Conservation (phyloP, 2,888 invertebrate species). For the Mimumesa dahlbomi region DNA sequence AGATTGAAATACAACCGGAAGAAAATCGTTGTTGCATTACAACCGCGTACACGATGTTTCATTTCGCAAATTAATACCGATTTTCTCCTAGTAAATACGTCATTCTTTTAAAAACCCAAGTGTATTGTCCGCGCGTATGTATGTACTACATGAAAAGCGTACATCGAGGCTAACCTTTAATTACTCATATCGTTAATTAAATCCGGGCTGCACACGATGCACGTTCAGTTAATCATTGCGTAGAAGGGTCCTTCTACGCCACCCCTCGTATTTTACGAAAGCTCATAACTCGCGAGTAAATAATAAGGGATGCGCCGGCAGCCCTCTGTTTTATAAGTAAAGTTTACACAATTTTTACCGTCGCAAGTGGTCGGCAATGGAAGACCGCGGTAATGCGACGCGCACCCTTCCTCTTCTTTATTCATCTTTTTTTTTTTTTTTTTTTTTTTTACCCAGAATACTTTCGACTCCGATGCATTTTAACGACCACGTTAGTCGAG, state of each 20-base stretch:
- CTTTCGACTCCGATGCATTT: conserved; percentile 69
- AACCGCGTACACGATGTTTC: conserved; percentile 17
- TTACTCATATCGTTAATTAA: conserved; percentile 62
- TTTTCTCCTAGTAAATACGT: conserved; percentile 10
- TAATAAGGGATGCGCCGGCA: conserved; percentile 56
- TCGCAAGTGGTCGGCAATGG: conserved; percentile 9
- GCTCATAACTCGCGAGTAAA: conserved; percentile 62
- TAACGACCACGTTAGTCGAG: conserved; percentile 64
- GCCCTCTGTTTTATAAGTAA: conserved; percentile 20
- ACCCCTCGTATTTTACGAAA: conserved; percentile 50
- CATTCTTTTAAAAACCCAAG: conserved; percentile 8
- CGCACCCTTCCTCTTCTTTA: conserved; percentile 13
- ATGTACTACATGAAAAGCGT: neutral
- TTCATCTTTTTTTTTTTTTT: conserved; percentile 27
- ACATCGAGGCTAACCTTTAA: conserved; percentile 42
- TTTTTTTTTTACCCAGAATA: conserved; percentile 12
- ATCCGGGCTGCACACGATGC: conserved; percentile 50
- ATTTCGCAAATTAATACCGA: conserved; percentile 35
- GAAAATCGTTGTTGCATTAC: conserved; percentile 20
- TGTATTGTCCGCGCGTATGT: too few relatives aligned
- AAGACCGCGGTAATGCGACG: conserved; percentile 10
- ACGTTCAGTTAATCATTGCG: conserved; percentile 40
- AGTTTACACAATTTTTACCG: conserved; percentile 55
- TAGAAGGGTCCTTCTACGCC: conserved; percentile 10
- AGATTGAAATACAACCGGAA: neutral